These are phyloP conservation scores for Leuctra nigra DNA, from an alignment of 2,888 invertebrate genomes.

Conservation along the genomic window DNA sequence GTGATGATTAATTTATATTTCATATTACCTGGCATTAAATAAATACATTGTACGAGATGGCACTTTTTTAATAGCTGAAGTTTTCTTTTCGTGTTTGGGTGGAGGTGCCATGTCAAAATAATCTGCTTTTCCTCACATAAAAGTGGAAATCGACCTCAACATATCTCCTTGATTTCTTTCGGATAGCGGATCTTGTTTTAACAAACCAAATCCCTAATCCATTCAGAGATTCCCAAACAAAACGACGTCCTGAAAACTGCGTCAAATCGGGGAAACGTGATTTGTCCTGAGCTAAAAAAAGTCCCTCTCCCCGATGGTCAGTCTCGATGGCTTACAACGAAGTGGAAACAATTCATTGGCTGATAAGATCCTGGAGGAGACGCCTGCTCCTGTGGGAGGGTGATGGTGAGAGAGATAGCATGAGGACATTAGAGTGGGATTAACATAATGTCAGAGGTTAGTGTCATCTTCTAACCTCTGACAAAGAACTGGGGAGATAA, in stretches of 20 bases:
- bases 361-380: neutral
- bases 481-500: too few relatives aligned
- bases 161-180: too few relatives aligned
- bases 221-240: neutral
- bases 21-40: neutral
- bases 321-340: too few relatives aligned
- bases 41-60: too few relatives aligned
- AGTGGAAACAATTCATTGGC: constrained; percentile 4
- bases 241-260: too few relatives aligned
- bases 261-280: too few relatives aligned
- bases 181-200: neutral
- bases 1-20: constrained; percentile 12
- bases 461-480: too few relatives aligned
- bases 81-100: too few relatives aligned
- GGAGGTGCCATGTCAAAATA: neutral
- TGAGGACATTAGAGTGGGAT: neutral
- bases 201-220: neutral
- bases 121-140: neutral
- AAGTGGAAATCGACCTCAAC: too few relatives aligned
- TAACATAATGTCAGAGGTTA: neutral
- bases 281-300: too few relatives aligned
- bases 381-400: neutral
- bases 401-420: neutral
- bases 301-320: too few relatives aligned
- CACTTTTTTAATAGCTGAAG: too few relatives aligned